A percentile compares a stretch with the other conserved stretches of the same genome.
These are phyloP conservation scores for Tyto alba DNA, from an alignment of 2,113 vertebrate species.

Conservation along the genomic window DNA sequence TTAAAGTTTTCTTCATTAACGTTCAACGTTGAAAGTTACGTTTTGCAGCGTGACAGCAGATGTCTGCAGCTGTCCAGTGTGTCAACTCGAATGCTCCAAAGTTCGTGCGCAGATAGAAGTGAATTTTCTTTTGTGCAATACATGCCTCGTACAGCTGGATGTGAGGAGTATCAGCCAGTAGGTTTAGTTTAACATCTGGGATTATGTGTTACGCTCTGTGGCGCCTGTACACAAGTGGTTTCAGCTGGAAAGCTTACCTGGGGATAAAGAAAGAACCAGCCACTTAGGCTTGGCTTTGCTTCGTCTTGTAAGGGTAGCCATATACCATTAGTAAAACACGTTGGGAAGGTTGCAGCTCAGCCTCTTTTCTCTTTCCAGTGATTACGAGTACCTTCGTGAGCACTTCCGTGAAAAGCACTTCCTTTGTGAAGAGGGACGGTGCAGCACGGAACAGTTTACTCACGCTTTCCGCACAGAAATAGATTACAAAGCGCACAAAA, in stretches of 20 bases:
- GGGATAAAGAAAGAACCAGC: neutral
- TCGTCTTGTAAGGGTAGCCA: neutral
- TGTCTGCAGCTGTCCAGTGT: neutral
- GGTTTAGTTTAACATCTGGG: neutral
- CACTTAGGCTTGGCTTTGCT: neutral
- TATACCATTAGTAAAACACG: rapidly evolving
- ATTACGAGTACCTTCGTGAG: conserved; percentile 90
- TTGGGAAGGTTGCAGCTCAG: neutral
- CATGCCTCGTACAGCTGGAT: neutral
- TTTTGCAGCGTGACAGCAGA: neutral
- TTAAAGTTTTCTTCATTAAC: neutral
- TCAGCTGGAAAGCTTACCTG: neutral
- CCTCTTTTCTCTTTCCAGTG: conserved; percentile 58
- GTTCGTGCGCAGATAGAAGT: neutral
- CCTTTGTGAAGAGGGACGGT: conserved; percentile 93
- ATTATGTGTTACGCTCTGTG: rapidly evolving
- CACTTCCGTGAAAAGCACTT: conserved; percentile 96
- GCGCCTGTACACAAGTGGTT: neutral
- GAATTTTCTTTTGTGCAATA: neutral
- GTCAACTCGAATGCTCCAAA: neutral
- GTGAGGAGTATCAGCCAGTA: neutral
- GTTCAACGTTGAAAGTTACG: neutral
- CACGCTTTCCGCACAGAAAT: conserved; percentile 96
- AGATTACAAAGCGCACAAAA: conserved; percentile 96
- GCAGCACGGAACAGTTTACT: conserved; percentile 91